Percentiles rank a stretch among this genome's conserved stretches.
These are phyloP conservation scores for Malaclemys terrapin DNA, from an alignment of 2,113 vertebrate species.

Conservation along the genomic window DNA sequence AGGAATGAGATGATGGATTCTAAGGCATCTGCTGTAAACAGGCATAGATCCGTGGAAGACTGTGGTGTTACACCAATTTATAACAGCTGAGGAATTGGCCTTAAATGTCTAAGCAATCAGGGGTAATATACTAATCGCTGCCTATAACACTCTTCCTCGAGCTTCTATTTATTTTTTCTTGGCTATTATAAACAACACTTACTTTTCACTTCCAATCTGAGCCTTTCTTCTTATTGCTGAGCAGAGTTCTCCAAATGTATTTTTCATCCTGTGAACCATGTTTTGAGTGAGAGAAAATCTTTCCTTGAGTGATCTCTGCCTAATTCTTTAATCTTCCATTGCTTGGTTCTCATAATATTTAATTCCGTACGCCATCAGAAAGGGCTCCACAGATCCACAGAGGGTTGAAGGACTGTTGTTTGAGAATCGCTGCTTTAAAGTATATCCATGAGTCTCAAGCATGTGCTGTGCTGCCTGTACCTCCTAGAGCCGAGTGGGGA, in stretches of 20 bases:
- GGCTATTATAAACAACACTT: not conserved
- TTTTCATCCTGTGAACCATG: not conserved
- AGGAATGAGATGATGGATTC: accelerated
- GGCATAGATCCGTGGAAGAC: not conserved
- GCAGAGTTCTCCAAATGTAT: not conserved
- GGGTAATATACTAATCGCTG: accelerated
- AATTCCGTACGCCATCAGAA: not conserved
- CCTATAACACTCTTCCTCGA: not conserved
- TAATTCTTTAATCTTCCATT: not conserved
- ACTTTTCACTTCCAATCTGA: not conserved
- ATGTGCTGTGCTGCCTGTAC: not conserved
- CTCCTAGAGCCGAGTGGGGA: not conserved
- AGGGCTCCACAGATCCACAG: not conserved
- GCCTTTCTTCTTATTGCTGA: not conserved
- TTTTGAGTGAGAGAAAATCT: not conserved
- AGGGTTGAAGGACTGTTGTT: not conserved
- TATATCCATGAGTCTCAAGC: not conserved
- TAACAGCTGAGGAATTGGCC: not conserved
- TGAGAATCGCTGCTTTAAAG: not conserved
- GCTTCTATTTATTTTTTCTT: not conserved
- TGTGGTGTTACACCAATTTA: not conserved
- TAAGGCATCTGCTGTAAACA: not conserved
- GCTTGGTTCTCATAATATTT: not conserved
- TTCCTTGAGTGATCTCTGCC: not conserved
- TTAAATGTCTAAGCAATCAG: not conserved